phyloP scores from a whole-genome alignment of 2,797 vertebrate genomes.

The Sternarchorhynchus goeldii region DNA sequence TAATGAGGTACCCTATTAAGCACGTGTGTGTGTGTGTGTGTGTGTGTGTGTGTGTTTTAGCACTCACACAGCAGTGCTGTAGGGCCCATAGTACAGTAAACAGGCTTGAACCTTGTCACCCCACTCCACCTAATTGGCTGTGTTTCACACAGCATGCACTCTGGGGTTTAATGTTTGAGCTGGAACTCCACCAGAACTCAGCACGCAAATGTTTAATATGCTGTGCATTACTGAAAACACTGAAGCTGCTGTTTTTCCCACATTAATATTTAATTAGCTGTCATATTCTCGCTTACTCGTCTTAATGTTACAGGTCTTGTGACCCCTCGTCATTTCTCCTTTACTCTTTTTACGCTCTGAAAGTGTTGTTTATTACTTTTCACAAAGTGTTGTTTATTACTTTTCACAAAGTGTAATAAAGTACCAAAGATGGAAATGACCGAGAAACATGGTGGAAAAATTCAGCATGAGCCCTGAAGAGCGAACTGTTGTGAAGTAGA shows the following conservation, averaged over 20 bases:
- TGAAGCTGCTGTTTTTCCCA: not conserved
- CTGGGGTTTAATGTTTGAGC: slow-evolving; percentile 41
- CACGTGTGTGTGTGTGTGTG: slow-evolving; percentile 4
- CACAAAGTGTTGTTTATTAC: slow-evolving; percentile 1
- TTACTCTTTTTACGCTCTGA: not conserved
- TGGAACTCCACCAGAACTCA: slow-evolving; percentile 32
- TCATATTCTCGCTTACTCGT: slow-evolving; percentile 15
- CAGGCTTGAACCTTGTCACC: slow-evolving; percentile 54
- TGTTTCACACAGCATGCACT: slow-evolving; percentile 33
- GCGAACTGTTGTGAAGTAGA: not conserved
- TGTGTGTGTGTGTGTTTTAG: not conserved
- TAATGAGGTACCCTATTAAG: not conserved
- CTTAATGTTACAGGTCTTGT: not conserved
- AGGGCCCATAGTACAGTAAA: slow-evolving; percentile 42
- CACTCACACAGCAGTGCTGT: slow-evolving; percentile 41
- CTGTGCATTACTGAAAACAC: slow-evolving; percentile 14
- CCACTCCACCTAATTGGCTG: slow-evolving; percentile 51
- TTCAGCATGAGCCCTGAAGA: not conserved
- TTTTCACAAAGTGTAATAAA: not conserved
- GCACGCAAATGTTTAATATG: slow-evolving; percentile 6
- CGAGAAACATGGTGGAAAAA: no score
- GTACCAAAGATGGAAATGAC: not conserved
- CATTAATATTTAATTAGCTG: slow-evolving; percentile 30
- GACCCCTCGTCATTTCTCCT: slow-evolving; percentile 3
- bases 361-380: slow-evolving; percentile 14